Evolutionary conservation across 2,113 vertebrate species (phyloP), one percentile per base, ranked within the genome.

Genomic region (Trachemys scripta): DNA sequence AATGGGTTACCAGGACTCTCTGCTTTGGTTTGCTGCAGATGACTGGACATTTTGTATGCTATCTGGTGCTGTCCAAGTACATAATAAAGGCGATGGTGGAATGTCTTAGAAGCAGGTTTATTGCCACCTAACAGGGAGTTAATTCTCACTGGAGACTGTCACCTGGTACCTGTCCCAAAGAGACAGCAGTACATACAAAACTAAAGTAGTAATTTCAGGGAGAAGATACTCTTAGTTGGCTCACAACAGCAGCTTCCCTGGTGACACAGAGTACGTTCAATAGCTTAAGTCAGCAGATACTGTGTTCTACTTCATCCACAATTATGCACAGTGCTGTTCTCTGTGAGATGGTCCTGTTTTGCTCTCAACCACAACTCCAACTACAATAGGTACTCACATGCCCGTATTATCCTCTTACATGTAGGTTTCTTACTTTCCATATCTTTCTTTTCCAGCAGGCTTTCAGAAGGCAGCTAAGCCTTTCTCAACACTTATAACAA

Each of bases 381-480:
- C 45, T 59, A 29, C 38, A 92, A 24, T 4, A 1, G 3, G 11
- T 12, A 1, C 10, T 86, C 5, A 5, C 80, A 0, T 9, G 2
- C 24, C 35, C 53, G 10, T 24, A 3, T 80, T 88, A 27, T 65
- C 38, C 53, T 88, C 83, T 91, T 69, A 24, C 2, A 2, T 50
- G 42, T 49, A 49, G 8, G 24, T 31, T 27, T 50, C 31, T 85
- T 38, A 2, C 22, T 92, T 84, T 89, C 49, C 4, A 0, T 35
- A 51, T 94, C 47, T 90, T 2, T 0, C 20, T 92, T 95, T 92
- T 85, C 84, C 45, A 88, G 45, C 20, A 88, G 50, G 35, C 92
- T 92, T 94, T 85, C 65, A 87, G 86, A 87, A 84, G 47, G 78
- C 45, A 89, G 35, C 13, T 59, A 82, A 91, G 24, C 45, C 17